Conservation (phyloP, 2,113 vertebrate genomes). For the Paracyprichromis sp. region DNA sequence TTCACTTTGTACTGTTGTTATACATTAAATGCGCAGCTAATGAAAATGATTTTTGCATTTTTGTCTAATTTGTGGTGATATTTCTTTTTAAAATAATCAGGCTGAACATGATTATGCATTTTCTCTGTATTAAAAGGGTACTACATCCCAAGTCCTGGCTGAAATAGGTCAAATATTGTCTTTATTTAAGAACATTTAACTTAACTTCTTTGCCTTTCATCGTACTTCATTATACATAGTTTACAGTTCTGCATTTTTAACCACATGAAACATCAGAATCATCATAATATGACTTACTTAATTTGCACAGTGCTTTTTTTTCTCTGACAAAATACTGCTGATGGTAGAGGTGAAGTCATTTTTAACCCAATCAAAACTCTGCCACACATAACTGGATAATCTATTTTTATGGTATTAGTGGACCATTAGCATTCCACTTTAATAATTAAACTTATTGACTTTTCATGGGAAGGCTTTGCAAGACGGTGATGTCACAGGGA, state of each 20-base stretch:
- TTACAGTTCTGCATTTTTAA: background rate
- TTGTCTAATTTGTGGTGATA: background rate
- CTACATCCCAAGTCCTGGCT: background rate
- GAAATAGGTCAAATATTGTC: background rate
- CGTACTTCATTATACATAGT: background rate
- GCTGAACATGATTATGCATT: background rate
- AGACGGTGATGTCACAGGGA: slow-evolving; percentile 17
- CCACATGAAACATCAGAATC: background rate
- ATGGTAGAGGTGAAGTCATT: background rate
- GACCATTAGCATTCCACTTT: slow-evolving; percentile 15
- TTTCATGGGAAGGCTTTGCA: slow-evolving; percentile 4
- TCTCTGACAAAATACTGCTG: background rate
- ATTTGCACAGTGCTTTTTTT: background rate
- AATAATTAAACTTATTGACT: slow-evolving; percentile 15
- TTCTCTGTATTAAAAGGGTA: background rate
- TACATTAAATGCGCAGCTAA: slow-evolving; percentile 96
- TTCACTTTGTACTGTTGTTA: slow-evolving; percentile 99
- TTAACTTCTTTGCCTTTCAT: background rate
- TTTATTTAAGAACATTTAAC: background rate
- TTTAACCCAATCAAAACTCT: background rate
- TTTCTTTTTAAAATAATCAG: background rate
- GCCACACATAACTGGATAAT: slow-evolving; percentile 1
- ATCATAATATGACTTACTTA: background rate
- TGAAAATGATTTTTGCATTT: slow-evolving; percentile 59
- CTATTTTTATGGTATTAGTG: slow-evolving; percentile 9